A percentile compares a stretch with the other conserved stretches of the same genome.
Evolutionary conservation across 2,888 invertebrate species (phyloP).

Genomic region (Philereme transversata): DNA sequence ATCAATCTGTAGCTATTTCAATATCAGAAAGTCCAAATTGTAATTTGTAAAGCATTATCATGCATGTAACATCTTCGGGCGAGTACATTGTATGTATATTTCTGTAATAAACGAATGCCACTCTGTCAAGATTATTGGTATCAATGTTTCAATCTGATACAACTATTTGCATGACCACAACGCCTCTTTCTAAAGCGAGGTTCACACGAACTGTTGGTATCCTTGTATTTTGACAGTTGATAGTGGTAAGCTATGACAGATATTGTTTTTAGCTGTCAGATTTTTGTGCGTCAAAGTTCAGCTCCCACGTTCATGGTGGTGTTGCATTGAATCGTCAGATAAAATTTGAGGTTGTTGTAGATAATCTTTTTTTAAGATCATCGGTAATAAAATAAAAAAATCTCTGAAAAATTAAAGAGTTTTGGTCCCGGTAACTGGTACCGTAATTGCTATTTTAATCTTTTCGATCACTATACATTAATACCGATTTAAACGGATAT

Average conservation of each 20-base stretch:
- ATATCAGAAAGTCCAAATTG: not conserved
- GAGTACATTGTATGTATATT: slow-evolving; percentile 30
- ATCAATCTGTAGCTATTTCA: not conserved
- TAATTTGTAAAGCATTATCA: slow-evolving; percentile 11
- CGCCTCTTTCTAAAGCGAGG: slow-evolving; percentile 6
- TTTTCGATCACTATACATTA: no score
- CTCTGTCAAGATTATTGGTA: slow-evolving; percentile 22
- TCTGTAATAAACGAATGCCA: slow-evolving; percentile 20
- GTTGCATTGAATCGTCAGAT: no score
- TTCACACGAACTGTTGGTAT: slow-evolving; percentile 6
- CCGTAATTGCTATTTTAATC: no score
- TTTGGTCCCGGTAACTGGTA: no score
- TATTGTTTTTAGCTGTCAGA: no score
- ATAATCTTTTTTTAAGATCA: no score
- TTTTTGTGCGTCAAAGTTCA: no score
- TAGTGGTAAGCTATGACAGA: not conserved
- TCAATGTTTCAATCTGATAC: slow-evolving; percentile 26
- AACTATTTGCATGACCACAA: slow-evolving; percentile 27
- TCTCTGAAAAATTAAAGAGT: no score
- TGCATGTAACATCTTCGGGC: slow-evolving; percentile 6
- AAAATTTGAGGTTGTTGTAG: no score
- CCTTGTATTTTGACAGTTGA: slow-evolving; percentile 1
- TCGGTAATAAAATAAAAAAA: no score
- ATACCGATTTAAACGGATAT: no score
- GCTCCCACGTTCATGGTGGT: no score